A percentile compares a stretch with the other conserved stretches of the same genome.
phyloP scores from a whole-genome alignment of 1,140 invertebrate species.

The Drosophila repletoides region DNA sequence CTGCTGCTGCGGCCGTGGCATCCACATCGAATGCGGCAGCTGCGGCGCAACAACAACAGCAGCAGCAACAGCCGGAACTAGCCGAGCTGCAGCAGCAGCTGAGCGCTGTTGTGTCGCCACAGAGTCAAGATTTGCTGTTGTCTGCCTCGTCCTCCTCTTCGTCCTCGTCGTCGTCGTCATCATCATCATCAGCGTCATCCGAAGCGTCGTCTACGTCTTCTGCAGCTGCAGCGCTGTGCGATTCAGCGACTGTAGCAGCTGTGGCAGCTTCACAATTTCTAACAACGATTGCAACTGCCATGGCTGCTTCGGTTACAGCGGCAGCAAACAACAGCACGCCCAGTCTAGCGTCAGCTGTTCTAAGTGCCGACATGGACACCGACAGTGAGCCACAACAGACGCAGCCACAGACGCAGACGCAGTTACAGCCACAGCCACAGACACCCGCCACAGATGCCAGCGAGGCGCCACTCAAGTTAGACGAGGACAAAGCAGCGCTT shows the following conservation, averaged over 20 bases:
- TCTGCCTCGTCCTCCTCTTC: slow-evolving; percentile 33
- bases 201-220: slow-evolving; percentile 40
- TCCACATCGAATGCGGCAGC: slow-evolving; percentile 52
- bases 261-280: slow-evolving; percentile 46
- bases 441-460: slow-evolving; percentile 31
- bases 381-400: slow-evolving; percentile 40
- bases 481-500: slow-evolving; percentile 28
- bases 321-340: slow-evolving; percentile 57
- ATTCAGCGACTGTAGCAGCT: slow-evolving; percentile 69
- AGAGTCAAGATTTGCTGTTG: slow-evolving; percentile 47
- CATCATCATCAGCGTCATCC: slow-evolving; percentile 41
- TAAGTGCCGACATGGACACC: slow-evolving; percentile 18
- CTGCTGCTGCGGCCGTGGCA: slow-evolving; percentile 53
- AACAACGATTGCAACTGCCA: slow-evolving; percentile 56
- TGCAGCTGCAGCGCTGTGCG: slow-evolving; percentile 52
- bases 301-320: slow-evolving; percentile 66
- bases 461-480: slow-evolving; percentile 36
- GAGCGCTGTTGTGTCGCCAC: slow-evolving; percentile 49
- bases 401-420: slow-evolving; percentile 29
- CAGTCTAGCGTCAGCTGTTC: slow-evolving; percentile 46
- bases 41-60: slow-evolving; percentile 56
- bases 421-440: slow-evolving; percentile 27
- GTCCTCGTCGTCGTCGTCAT: slow-evolving; percentile 37
- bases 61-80: slow-evolving; percentile 65
- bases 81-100: slow-evolving; percentile 73